These are phyloP conservation scores for Fringilla coelebs DNA, from an alignment of 2,797 vertebrate genomes.

Conservation along the genomic window DNA sequence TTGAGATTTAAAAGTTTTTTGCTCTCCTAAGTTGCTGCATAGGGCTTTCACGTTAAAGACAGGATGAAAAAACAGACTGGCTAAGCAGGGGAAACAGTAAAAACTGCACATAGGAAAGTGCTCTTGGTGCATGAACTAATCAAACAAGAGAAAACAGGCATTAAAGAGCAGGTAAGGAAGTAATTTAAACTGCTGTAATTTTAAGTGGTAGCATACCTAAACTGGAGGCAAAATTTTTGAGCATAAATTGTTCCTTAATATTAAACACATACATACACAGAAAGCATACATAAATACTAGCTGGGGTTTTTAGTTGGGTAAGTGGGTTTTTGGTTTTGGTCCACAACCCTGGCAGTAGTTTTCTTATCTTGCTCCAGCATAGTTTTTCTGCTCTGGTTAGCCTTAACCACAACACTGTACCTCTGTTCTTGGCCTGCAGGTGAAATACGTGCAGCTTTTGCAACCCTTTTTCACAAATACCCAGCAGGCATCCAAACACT, in stretches of 20 bases:
- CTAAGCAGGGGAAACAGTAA: background rate
- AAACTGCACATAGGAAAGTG: background rate
- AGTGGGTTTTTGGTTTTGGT: background rate
- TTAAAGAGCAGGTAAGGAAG: slow-evolving; percentile 5
- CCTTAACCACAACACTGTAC: background rate
- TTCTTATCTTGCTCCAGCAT: background rate
- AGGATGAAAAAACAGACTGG: background rate
- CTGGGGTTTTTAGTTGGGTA: background rate
- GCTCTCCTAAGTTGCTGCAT: background rate
- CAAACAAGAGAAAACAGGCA: background rate
- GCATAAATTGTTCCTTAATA: background rate
- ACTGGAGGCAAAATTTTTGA: background rate
- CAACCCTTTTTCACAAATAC: slow-evolving; percentile 2
- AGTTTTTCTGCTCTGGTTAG: background rate
- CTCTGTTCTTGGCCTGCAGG: background rate
- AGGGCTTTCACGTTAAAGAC: background rate
- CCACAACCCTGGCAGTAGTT: background rate
- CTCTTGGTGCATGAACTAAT: background rate
- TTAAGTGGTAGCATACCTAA: background rate
- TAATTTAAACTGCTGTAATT: background rate
- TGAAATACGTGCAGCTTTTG: background rate
- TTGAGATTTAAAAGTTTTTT: background rate
- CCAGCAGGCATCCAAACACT: slow-evolving; percentile 57
- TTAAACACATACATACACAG: background rate
- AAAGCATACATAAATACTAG: background rate